Evolutionary conservation across 1,140 invertebrate species (phyloP).

Genomic region (Phocides pigmalion): DNA sequence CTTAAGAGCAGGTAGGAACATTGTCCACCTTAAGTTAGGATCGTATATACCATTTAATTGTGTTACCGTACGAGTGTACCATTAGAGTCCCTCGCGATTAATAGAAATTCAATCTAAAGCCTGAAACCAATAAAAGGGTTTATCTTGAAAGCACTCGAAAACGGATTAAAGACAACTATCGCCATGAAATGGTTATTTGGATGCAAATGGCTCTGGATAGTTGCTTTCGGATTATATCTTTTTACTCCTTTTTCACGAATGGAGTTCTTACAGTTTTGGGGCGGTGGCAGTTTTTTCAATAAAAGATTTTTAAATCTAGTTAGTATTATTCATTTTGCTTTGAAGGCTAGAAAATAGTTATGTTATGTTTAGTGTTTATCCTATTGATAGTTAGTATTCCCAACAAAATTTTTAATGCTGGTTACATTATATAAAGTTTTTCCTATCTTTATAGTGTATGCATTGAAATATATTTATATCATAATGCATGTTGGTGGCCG

Average conservation of each 20-base stretch:
- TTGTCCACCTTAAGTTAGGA: neutral
- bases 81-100: neutral
- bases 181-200: constrained; percentile 1
- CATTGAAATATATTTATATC: too few species aligned
- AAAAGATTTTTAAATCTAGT: too few species aligned
- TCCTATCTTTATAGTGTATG: too few species aligned
- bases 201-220: constrained; percentile 1
- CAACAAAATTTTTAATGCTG: too few species aligned
- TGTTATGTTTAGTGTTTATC: too few species aligned
- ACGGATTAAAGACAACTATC: constrained; percentile 5
- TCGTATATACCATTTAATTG: neutral
- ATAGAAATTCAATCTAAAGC: constrained; percentile 4
- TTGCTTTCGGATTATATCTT: neutral
- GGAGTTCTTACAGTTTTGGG: neutral
- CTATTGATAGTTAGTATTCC: too few species aligned
- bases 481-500: too few species aligned
- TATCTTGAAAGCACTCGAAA: constrained; percentile 8
- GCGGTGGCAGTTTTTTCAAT: too few species aligned
- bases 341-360: too few species aligned
- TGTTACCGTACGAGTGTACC: neutral
- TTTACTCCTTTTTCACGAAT: neutral
- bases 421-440: too few species aligned
- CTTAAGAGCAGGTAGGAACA: neutral
- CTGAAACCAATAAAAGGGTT: neutral
- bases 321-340: too few species aligned